phyloP scores from a whole-genome alignment of 1,140 invertebrate genomes.

The Trichonephila clavata region DNA sequence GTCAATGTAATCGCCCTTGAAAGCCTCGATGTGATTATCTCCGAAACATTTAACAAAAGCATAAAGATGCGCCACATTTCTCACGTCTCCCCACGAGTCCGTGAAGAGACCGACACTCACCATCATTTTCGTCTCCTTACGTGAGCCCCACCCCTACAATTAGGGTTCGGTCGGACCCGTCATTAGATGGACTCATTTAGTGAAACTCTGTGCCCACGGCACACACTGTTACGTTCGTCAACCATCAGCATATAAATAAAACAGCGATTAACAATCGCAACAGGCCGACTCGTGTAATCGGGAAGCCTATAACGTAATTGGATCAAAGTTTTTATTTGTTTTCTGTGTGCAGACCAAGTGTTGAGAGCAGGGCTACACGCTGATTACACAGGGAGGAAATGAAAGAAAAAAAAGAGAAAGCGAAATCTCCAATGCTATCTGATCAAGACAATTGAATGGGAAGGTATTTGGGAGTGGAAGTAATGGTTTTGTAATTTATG shows the following conservation, averaged over 20 bases:
- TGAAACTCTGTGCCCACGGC: not conserved
- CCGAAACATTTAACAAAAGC: not conserved
- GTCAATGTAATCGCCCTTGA: not conserved
- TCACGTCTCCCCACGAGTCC: not conserved
- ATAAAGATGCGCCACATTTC: conserved; percentile 31
- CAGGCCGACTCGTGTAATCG: conserved; percentile 4
- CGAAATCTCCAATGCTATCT: conserved; percentile 19
- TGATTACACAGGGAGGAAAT: not conserved
- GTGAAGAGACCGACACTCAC: conserved; percentile 22
- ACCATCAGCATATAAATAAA: conserved; percentile 15
- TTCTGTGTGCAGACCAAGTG: not conserved
- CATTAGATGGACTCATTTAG: conserved; percentile 1
- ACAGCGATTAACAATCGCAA: conserved; percentile 21
- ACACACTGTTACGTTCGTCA: not conserved
- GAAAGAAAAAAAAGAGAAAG: not conserved
- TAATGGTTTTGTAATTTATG: conserved; percentile 35
- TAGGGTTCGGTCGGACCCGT: not conserved
- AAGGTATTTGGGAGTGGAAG: conserved; percentile 23
- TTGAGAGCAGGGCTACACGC: not conserved
- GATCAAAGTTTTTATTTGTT: conserved; percentile 30
- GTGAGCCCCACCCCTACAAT: conserved; percentile 9
- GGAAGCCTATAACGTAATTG: conserved; percentile 29
- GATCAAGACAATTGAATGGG: conserved; percentile 34
- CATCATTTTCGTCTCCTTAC: conserved; percentile 24
- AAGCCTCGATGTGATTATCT: not conserved